Percentiles rank a stretch among this genome's conserved stretches.
phyloP scores from a whole-genome alignment of 2,113 vertebrate genomes.

The Formicarius rufipectus region DNA sequence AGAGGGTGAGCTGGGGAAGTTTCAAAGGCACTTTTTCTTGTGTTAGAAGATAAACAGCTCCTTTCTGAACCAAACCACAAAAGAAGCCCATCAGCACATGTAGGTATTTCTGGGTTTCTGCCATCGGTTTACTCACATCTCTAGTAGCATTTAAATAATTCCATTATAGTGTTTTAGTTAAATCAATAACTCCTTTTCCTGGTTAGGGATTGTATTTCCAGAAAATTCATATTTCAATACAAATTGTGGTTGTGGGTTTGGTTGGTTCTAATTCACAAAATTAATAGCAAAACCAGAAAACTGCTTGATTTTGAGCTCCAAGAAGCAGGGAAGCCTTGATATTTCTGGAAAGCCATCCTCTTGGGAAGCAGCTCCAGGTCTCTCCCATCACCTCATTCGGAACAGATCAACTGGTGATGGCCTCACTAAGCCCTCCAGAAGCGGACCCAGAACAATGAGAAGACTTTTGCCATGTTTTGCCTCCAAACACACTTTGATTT shows the following conservation, averaged over 20 bases:
- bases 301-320: not conserved
- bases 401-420: not conserved
- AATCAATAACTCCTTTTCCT: not conserved
- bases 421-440: not conserved
- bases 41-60: not conserved
- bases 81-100: not conserved
- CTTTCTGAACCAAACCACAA: not conserved
- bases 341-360: not conserved
- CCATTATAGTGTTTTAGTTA: not conserved
- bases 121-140: not conserved
- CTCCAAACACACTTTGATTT: not conserved
- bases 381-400: accelerated
- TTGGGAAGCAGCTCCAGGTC: not conserved
- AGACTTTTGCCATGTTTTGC: not conserved
- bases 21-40: not conserved
- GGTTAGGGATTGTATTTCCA: not conserved
- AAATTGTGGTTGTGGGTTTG: not conserved
- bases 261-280: not conserved
- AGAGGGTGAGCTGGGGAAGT: not conserved
- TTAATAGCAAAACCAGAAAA: not conserved
- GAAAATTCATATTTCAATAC: not conserved
- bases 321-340: not conserved
- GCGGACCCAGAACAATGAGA: accelerated
- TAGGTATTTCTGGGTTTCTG: not conserved
- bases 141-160: not conserved